Base-by-base conservation (phyloP, 2,113 vertebrate genomes). In the Myocastor coypus region DNA sequence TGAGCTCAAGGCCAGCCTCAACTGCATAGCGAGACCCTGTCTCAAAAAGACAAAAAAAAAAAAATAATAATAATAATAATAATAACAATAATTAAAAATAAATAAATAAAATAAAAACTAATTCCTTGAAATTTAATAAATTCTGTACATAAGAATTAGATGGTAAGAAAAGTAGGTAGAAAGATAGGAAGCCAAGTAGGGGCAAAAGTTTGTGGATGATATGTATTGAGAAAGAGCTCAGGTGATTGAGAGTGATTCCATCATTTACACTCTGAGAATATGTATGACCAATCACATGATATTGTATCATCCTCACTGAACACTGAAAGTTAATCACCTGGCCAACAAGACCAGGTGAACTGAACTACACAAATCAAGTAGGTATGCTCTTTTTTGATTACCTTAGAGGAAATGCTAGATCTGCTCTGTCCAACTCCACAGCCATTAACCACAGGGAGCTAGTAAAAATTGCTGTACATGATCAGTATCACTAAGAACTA, bases 391-490 rank as follows among this genome's bases (percentile, higher is more conserved):
- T 6, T 32, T 13, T 40, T 34, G 32, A 78, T 83, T 32, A 66
- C 32, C 20, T 63, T 63, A 40, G 12, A 94, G 14, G 37, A 83
- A 83, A 78, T 59, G 52, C 50, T 19, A 93, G 5, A 84, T 37
- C 16, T 80, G 46, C 7, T 91, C 8, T 52, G 42, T 46, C 32
- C 83, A 91, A 93, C 84, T 75, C 40, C 84, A 68, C 0, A 87
- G 83, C 42, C 50, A 91, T 30, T 61, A 77, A 55, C 22, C 30
- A 88, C 24, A 50, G 30, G 17, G 26, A 12, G 50, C 68, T 87
- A 81, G 46, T 92, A 64, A 75, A 28, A 94, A 13, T 77, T 89
- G 68, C 34, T 55, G 87, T 73, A 81, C 57, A 73, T 91, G 34
- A 40, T 19, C 55, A 57, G 7, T 69, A n/a, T 50, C 16, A 86